Percentiles rank a stretch among this genome's conserved stretches.
These are phyloP conservation scores for Heliothis peltigera DNA, from an alignment of 2,888 invertebrate species.

Conservation along the genomic window DNA sequence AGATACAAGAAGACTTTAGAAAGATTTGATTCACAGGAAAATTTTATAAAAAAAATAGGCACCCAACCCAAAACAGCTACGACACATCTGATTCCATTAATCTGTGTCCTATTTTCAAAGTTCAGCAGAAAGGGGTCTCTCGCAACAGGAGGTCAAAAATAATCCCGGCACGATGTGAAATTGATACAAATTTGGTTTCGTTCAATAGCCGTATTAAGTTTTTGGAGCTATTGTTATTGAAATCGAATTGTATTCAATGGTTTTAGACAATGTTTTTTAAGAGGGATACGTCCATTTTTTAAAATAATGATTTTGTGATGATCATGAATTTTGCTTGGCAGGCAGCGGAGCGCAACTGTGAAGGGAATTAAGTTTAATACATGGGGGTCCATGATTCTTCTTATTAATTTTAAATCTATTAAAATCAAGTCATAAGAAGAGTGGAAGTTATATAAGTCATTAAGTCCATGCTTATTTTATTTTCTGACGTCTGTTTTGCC, in stretches of 20 bases:
- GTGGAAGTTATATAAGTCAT: too few species aligned
- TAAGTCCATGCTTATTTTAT: too few species aligned
- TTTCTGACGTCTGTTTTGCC: too few species aligned
- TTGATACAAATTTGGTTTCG: conserved; percentile 84
- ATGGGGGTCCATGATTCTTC: conserved; percentile 33
- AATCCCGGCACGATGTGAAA: conserved; percentile 83
- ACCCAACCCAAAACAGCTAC: not conserved
- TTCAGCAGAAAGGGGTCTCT: conserved; percentile 70
- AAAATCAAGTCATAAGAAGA: not conserved
- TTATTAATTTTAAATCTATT: conserved; percentile 9
- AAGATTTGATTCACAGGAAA: too few species aligned
- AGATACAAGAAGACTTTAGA: too few species aligned
- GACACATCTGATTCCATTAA: conserved; percentile 37
- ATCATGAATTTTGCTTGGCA: conserved; percentile 45
- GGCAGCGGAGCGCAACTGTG: conserved; percentile 34
- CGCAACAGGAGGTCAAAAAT: conserved; percentile 77
- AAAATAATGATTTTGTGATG: conserved; percentile 57
- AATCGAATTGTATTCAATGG: conserved; percentile 62
- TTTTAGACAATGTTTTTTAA: conserved; percentile 50
- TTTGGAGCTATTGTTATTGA: conserved; percentile 65
- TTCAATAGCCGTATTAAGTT: conserved; percentile 77
- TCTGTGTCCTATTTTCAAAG: conserved; percentile 56
- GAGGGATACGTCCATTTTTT: conserved; percentile 38
- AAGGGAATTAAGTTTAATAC: conserved; percentile 39
- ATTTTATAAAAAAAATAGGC: not conserved